These are phyloP conservation scores for Podabrus alpinus DNA, from an alignment of 2,888 invertebrate species.

Conservation along the genomic window DNA sequence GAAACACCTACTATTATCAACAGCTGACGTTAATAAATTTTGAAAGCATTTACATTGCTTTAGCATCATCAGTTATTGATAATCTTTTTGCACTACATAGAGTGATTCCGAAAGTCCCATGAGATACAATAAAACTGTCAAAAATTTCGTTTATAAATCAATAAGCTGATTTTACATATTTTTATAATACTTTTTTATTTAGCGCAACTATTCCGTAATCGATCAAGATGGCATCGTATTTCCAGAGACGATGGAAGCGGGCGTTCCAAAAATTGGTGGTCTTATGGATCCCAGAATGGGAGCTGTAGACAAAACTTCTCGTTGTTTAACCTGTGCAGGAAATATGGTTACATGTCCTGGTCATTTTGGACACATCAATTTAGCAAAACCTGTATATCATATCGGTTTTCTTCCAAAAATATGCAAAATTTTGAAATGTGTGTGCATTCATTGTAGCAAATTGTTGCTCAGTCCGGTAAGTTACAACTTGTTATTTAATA, in stretches of 20 bases:
- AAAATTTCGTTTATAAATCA: no score
- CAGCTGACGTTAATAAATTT: no score
- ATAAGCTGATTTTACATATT: no score
- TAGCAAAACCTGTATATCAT: conserved; percentile 98
- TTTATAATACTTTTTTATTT: conserved; percentile 38
- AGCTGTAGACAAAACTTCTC: conserved; percentile 89
- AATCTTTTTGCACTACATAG: no score
- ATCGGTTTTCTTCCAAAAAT: conserved; percentile 97
- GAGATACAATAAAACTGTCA: no score
- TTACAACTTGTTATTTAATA: conserved; percentile 49
- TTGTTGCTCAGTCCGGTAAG: conserved; percentile 92
- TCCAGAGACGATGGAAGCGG: conserved; percentile 98
- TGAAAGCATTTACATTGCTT: no score
- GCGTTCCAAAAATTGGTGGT: conserved; percentile 95
- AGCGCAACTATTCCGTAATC: conserved; percentile 97
- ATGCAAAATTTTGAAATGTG: conserved; percentile 96
- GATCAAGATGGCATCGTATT: conserved; percentile 91
- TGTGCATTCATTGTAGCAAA: conserved; percentile 98
- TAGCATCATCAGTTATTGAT: no score
- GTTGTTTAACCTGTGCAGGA: conserved; percentile 95
- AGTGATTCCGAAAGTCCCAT: no score
- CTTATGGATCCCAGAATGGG: conserved; percentile 99
- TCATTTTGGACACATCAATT: conserved; percentile 98
- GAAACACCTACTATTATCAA: no score
- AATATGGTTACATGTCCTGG: conserved; percentile 99